These are phyloP conservation scores for Scopus umbretta DNA, from an alignment of 2,113 vertebrate species.

Conservation along the genomic window DNA sequence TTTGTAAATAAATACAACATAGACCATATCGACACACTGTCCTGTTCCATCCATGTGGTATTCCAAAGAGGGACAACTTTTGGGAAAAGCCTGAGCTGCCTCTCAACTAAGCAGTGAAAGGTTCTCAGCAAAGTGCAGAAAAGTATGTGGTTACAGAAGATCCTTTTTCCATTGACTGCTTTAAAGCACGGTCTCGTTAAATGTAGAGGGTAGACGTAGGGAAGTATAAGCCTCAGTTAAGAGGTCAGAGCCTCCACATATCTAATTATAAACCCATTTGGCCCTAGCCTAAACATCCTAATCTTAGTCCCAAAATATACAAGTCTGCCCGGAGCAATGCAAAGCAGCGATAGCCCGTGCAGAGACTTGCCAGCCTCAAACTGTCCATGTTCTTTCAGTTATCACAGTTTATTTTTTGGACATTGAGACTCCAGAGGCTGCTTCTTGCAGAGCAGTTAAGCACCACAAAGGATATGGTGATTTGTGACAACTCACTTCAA, in stretches of 20 bases:
- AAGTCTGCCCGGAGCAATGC: background rate
- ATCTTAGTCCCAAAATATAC: background rate
- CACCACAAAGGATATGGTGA: background rate
- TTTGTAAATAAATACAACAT: background rate
- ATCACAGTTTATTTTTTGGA: background rate
- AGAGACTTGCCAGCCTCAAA: background rate
- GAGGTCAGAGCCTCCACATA: background rate
- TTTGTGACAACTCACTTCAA: background rate
- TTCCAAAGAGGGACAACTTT: background rate
- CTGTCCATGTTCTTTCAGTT: background rate
- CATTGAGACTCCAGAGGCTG: background rate
- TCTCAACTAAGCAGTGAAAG: background rate
- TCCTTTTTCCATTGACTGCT: background rate
- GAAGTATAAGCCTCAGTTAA: background rate
- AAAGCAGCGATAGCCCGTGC: background rate
- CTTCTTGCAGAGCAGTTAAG: background rate
- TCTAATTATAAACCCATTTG: background rate
- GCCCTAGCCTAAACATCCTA: slow-evolving; percentile 38
- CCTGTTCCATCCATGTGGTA: background rate
- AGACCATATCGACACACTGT: background rate
- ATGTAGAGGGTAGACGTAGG: background rate
- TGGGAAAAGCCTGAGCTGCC: background rate
- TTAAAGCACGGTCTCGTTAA: background rate
- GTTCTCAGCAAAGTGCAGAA: background rate
- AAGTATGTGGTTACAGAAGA: background rate